phyloP scores from a whole-genome alignment of 2,888 invertebrate genomes.

The Lucinisca nassula region DNA sequence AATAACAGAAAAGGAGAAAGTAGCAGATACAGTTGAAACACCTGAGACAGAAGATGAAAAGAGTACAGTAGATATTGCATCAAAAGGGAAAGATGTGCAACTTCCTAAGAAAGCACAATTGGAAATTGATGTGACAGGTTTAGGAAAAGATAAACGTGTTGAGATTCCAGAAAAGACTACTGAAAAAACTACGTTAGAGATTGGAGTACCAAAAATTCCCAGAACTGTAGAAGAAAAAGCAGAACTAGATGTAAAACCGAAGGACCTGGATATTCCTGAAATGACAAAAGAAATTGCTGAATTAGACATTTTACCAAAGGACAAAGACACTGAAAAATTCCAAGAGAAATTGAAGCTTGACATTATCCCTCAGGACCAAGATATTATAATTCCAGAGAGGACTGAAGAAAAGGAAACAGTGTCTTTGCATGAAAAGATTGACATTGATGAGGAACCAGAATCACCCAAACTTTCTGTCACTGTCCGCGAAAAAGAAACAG shows the following conservation, averaged over 20 bases:
- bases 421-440: not conserved
- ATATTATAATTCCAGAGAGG: not conserved
- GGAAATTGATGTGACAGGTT: no score
- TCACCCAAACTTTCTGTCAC: not conserved
- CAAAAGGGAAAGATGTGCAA: not conserved
- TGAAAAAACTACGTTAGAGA: no score
- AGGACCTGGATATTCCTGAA: no score
- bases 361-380: not conserved
- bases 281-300: not conserved
- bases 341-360: not conserved
- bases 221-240: no score
- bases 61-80: not conserved
- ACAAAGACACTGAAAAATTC: not conserved
- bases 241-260: no score
- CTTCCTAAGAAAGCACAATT: no score
- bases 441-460: not conserved
- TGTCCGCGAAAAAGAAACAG: not conserved
- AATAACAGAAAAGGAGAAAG: not conserved
- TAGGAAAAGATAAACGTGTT: no score
- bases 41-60: not conserved
- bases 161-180: no score
- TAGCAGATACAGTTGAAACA: not conserved
- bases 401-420: not conserved
- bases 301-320: not conserved
- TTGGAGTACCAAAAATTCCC: no score